phyloP scores from a whole-genome alignment of 2,888 invertebrate species.

The Phytoseiulus persimilis region DNA sequence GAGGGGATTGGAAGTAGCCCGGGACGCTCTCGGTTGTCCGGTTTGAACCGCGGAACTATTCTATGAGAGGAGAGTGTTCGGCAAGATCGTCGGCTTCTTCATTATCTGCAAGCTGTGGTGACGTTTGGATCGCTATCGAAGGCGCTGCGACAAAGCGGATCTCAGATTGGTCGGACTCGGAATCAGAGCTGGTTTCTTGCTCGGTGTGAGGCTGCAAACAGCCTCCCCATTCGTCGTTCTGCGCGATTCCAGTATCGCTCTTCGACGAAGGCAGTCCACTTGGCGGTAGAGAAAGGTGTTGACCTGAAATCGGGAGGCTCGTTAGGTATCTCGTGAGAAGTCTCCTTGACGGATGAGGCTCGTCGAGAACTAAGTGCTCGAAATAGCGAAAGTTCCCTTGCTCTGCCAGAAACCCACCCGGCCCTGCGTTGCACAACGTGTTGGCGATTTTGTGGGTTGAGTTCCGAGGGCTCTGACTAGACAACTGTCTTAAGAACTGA shows the following conservation, averaged over 20 bases:
- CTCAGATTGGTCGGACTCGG: constrained; percentile 32
- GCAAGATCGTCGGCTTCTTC: constrained; percentile 6
- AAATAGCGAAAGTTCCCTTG: too few relatives aligned
- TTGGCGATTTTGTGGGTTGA: neutral
- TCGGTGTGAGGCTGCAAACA: constrained; percentile 13
- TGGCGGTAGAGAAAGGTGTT: neutral
- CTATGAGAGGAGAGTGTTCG: constrained; percentile 34
- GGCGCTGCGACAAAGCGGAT: constrained; percentile 16
- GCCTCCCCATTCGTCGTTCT: constrained; percentile 12
- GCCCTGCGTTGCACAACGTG: neutral
- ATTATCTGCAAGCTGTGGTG: neutral
- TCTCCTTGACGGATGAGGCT: too few relatives aligned
- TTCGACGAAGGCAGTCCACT: constrained; percentile 25
- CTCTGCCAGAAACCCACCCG: neutral
- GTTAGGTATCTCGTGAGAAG: too few relatives aligned
- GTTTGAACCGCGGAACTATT: too few relatives aligned
- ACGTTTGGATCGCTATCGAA: neutral
- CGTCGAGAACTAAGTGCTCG: too few relatives aligned
- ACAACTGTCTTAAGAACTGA: constrained; percentile 43
- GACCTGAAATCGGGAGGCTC: neutral
- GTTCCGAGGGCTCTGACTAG: constrained; percentile 44
- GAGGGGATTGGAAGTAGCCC: too few relatives aligned
- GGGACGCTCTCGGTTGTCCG: too few relatives aligned
- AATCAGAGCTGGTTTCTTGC: constrained; percentile 16
- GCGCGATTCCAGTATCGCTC: constrained; percentile 29